Percentiles rank a stretch among this genome's conserved stretches.
Evolutionary conservation across 2,888 invertebrate species (phyloP).

Genomic region (Calameuta pallipes): DNA sequence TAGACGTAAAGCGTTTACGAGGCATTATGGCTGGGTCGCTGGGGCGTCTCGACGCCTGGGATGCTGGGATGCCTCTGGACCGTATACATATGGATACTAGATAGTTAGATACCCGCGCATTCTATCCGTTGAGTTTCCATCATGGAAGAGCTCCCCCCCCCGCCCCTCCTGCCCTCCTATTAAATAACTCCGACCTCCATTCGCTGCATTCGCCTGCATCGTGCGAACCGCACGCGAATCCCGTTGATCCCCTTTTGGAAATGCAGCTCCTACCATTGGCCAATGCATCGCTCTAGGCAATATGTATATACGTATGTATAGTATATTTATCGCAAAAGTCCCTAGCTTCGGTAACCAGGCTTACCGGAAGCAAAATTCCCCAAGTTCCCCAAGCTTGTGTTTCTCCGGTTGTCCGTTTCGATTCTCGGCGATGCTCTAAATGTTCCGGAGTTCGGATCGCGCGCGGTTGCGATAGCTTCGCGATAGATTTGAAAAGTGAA

Average conservation of each 20-base stretch:
- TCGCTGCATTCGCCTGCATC: background rate
- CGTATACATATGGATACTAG: background rate
- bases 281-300: background rate
- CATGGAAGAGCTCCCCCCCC: background rate
- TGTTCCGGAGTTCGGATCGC: background rate
- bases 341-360: background rate
- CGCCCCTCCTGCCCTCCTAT: background rate
- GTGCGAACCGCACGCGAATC: background rate
- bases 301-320: background rate
- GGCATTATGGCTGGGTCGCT: conserved; percentile 26
- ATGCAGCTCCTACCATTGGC: background rate
- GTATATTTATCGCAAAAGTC: background rate
- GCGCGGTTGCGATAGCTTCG: background rate
- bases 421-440: background rate
- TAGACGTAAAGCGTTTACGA: conserved; percentile 45
- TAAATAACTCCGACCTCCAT: background rate
- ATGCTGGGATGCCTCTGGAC: background rate
- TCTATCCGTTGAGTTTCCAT: conserved; percentile 18
- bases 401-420: background rate
- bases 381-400: background rate
- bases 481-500: background rate
- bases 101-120: conserved; percentile 1
- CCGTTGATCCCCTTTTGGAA: background rate
- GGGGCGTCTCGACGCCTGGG: background rate
- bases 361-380: background rate